Conservation (phyloP, 2,797 vertebrate species). For the Alcedo quadribrachys region DNA sequence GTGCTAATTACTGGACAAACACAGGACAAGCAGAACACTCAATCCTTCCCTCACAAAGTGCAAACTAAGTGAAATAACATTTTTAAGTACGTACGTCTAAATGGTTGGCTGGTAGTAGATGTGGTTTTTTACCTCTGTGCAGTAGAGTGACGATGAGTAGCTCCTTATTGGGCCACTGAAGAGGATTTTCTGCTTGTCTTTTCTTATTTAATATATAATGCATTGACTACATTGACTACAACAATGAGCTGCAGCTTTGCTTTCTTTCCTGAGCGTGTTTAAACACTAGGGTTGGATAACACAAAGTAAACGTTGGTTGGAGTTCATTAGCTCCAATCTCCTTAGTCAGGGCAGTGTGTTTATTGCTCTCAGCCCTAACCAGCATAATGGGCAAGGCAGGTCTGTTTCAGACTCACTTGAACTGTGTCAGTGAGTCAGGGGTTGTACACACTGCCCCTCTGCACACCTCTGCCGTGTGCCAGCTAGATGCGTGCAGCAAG, state of each 20-base stretch:
- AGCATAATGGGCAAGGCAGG: neutral
- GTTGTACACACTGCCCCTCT: neutral
- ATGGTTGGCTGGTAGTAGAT: neutral
- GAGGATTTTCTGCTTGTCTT: neutral
- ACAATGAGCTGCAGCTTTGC: neutral
- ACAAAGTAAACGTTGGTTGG: no score
- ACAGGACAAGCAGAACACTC: neutral
- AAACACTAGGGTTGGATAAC: neutral
- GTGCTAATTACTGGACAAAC: neutral
- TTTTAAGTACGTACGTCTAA: neutral
- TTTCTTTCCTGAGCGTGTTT: neutral
- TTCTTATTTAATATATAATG: neutral
- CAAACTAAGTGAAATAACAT: neutral
- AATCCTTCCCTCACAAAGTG: neutral
- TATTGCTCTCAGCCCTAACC: neutral
- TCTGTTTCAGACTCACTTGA: neutral
- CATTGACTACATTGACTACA: neutral
- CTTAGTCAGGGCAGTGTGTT: neutral
- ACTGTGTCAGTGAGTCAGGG: neutral
- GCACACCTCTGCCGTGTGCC: neutral
- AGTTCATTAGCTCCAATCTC: neutral
- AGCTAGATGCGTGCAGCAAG: fast-evolving
- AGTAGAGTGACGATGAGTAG: neutral
- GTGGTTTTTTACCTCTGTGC: neutral
- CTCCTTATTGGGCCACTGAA: neutral